Evolutionary conservation across 2,888 invertebrate species (phyloP).

Genomic region (Scelioninae gen. 2): DNA sequence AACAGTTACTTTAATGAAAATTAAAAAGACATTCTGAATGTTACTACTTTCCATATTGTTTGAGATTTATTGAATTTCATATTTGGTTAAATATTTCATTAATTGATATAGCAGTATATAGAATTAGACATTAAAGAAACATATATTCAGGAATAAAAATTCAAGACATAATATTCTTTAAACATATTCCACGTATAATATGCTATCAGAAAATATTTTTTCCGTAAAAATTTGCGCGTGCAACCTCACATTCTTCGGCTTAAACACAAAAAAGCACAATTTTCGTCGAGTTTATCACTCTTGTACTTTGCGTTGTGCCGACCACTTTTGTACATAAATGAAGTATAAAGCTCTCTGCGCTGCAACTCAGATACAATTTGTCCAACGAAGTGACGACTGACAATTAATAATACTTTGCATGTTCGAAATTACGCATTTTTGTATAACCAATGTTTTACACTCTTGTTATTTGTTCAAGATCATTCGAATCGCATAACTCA

Average conservation of each 20-base stretch:
- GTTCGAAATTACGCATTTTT: slow-evolving; percentile 18
- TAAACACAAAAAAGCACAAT: background rate
- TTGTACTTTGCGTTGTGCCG: slow-evolving; percentile 18
- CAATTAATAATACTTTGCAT: slow-evolving; percentile 17
- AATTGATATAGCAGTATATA: too few species aligned
- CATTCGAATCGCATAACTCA: slow-evolving; percentile 12
- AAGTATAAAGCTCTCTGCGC: slow-evolving; percentile 4
- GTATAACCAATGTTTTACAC: slow-evolving; percentile 13
- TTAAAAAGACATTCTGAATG: too few species aligned
- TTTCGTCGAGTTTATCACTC: slow-evolving; percentile 5
- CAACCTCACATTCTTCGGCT: slow-evolving; percentile 10
- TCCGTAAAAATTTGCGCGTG: too few species aligned
- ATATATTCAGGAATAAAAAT: too few species aligned
- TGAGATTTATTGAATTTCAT: too few species aligned
- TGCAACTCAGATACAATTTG: slow-evolving; percentile 9
- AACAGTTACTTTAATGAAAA: too few species aligned
- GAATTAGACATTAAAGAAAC: too few species aligned
- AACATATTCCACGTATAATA: too few species aligned
- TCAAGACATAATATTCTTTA: too few species aligned
- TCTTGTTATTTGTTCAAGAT: slow-evolving; percentile 12
- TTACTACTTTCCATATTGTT: too few species aligned
- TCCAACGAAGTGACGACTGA: slow-evolving; percentile 40
- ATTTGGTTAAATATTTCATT: too few species aligned
- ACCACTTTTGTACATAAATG: slow-evolving; percentile 7
- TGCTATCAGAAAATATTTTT: too few species aligned